A percentile compares a stretch with the other conserved stretches of the same genome.
These are phyloP conservation scores for Thalassarche chlororhynchos DNA, from an alignment of 2,113 vertebrate genomes.

Conservation along the genomic window DNA sequence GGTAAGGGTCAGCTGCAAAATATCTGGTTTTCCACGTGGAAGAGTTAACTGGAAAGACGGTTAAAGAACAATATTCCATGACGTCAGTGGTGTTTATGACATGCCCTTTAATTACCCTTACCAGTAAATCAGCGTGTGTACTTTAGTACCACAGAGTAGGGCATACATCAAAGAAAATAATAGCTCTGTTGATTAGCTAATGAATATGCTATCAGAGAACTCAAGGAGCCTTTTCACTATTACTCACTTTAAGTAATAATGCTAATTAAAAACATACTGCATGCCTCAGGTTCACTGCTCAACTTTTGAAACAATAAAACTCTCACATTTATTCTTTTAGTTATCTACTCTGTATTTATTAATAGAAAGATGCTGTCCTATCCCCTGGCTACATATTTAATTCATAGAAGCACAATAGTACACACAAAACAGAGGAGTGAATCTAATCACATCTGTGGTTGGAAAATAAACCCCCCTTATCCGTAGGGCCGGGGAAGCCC, in stretches of 20 bases:
- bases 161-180: slow-evolving; percentile 38
- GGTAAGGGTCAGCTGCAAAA: not conserved
- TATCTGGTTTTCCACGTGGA: not conserved
- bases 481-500: rapidly evolving
- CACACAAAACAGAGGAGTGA: not conserved
- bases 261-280: not conserved
- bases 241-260: not conserved
- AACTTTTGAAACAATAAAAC: not conserved
- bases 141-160: slow-evolving; percentile 31
- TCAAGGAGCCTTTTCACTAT: not conserved
- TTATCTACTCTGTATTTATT: not conserved
- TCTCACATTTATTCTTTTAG: not conserved
- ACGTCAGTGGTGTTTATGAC: slow-evolving; percentile 44
- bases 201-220: slow-evolving; percentile 23
- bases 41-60: slow-evolving; percentile 7
- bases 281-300: not conserved
- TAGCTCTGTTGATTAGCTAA: slow-evolving; percentile 12
- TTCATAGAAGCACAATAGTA: not conserved
- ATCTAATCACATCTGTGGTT: not conserved
- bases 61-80: slow-evolving; percentile 49
- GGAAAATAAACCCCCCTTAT: not conserved
- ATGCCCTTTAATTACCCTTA: slow-evolving; percentile 30
- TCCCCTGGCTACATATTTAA: not conserved
- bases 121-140: slow-evolving; percentile 26
- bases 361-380: not conserved